Evolutionary conservation across 2,113 vertebrate genomes (phyloP).

Genomic region (Bothrops jararaca): DNA sequence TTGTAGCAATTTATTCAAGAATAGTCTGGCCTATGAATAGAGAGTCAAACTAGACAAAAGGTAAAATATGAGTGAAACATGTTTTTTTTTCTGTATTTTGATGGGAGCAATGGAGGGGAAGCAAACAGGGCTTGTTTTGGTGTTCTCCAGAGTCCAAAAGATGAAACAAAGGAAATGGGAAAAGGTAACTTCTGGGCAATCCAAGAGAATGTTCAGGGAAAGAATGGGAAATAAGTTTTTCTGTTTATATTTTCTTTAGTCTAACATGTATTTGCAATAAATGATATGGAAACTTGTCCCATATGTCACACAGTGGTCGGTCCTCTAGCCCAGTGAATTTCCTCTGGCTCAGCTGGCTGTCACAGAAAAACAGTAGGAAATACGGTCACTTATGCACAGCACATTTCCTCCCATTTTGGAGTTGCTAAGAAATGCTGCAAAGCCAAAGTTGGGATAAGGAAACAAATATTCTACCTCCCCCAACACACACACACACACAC

Average conservation of each 20-base stretch:
- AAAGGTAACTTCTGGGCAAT: neutral
- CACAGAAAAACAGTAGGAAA: neutral
- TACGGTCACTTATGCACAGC: neutral
- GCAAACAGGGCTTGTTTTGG: neutral
- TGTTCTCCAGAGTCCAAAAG: neutral
- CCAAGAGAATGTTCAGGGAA: neutral
- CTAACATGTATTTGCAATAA: neutral
- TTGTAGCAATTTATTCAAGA: neutral
- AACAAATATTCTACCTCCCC: neutral
- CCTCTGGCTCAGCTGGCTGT: neutral
- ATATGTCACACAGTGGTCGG: slow-evolving; percentile 22
- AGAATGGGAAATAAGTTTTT: neutral
- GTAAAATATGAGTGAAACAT: neutral
- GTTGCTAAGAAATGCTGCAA: neutral
- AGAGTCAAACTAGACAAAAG: neutral
- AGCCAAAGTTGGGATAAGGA: neutral
- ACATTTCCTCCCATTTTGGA: neutral
- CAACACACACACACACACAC: accelerated
- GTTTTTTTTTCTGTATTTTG: neutral
- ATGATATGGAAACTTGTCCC: neutral
- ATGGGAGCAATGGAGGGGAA: neutral
- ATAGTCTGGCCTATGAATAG: neutral
- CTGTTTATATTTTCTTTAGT: neutral
- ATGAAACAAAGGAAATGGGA: neutral
- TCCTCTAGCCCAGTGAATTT: neutral